Conservation (phyloP, 2,888 invertebrate species). For the Trissolcus brochymenae region DNA sequence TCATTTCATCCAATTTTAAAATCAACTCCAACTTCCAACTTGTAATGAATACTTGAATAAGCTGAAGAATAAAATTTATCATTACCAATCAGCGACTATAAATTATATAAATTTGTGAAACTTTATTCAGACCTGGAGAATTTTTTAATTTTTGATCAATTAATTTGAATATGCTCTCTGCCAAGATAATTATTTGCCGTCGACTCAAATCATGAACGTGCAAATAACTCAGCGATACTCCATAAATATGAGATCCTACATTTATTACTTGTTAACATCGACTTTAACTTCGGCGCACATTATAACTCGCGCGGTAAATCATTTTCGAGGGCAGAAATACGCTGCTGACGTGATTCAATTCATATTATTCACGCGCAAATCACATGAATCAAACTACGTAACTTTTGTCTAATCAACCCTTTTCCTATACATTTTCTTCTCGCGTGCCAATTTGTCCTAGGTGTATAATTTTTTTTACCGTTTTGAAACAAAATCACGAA, state of each 20-base stretch:
- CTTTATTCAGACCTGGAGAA: too few relatives aligned
- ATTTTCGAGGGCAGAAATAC: conserved; percentile 12
- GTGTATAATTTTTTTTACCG: conserved; percentile 7
- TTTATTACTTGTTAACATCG: conserved; percentile 18
- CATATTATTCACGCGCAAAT: conserved; percentile 7
- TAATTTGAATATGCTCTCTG: not conserved
- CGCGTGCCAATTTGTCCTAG: not conserved
- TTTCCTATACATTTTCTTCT: conserved; percentile 2
- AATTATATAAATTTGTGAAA: too few relatives aligned
- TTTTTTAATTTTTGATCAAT: too few relatives aligned
- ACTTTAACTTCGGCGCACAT: conserved; percentile 12
- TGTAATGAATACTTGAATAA: too few relatives aligned
- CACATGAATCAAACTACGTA: conserved; percentile 1
- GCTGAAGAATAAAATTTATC: too few relatives aligned
- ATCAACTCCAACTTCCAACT: too few relatives aligned
- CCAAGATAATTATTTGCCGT: not conserved
- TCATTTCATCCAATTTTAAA: too few relatives aligned
- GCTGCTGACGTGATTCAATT: conserved; percentile 10
- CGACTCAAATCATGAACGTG: not conserved
- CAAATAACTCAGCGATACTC: conserved; percentile 1
- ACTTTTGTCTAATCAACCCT: conserved; percentile 24
- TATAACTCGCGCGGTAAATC: conserved; percentile 16
- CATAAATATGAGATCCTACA: conserved; percentile 11
- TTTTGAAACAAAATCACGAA: conserved; percentile 19
- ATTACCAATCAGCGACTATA: too few relatives aligned